Conservation (phyloP, 2,888 invertebrate genomes). For the Furcula furcula region DNA sequence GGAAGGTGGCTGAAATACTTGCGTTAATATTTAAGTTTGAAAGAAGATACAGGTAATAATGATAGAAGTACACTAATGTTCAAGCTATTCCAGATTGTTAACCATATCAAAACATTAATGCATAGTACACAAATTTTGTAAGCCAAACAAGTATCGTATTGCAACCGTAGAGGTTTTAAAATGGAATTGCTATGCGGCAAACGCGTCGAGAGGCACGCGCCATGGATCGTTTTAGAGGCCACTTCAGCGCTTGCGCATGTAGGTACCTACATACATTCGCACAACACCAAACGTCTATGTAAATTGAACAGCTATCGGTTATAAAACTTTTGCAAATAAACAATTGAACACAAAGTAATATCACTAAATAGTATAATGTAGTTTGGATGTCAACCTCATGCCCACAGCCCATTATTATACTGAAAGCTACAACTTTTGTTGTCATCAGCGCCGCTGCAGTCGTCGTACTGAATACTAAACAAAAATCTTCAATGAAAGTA, state of each 20-base stretch:
- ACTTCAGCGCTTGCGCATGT: slow-evolving; percentile 35
- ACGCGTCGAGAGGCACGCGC: slow-evolving; percentile 60
- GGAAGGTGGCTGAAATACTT: background rate
- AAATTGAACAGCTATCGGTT: slow-evolving; percentile 22
- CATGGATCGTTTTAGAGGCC: slow-evolving; percentile 46
- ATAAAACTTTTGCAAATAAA: slow-evolving; percentile 12
- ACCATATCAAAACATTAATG: too few species aligned
- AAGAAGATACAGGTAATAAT: too few species aligned
- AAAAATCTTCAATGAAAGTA: slow-evolving; percentile 1
- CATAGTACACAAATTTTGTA: slow-evolving; percentile 13
- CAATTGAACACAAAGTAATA: too few species aligned
- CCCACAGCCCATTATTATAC: too few species aligned
- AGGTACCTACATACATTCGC: slow-evolving; percentile 31
- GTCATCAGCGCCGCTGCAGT: too few species aligned
- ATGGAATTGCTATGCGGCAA: slow-evolving; percentile 59
- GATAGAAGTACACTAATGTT: too few species aligned
- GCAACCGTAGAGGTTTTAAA: slow-evolving; percentile 34
- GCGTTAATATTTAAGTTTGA: too few species aligned
- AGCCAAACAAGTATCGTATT: slow-evolving; percentile 34
- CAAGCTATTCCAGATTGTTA: too few species aligned
- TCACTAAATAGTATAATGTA: too few species aligned
- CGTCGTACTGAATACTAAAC: too few species aligned
- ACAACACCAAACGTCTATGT: slow-evolving; percentile 29
- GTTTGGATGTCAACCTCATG: too few species aligned
- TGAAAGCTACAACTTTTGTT: too few species aligned